phyloP scores from a whole-genome alignment of 2,888 invertebrate genomes.

The Torymus tubicola region DNA sequence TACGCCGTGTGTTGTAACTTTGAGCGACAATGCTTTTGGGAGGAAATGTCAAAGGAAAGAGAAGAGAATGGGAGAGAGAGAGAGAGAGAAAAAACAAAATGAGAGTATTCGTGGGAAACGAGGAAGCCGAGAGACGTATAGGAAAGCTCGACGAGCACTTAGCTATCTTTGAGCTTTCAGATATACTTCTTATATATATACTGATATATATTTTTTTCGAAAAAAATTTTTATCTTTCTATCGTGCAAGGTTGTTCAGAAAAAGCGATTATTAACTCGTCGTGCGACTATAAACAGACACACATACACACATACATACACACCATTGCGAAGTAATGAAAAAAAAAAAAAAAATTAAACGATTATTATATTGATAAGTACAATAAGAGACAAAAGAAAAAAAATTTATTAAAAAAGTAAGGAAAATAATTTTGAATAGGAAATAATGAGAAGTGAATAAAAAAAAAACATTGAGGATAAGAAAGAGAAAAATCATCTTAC shows the following conservation, averaged over 20 bases:
- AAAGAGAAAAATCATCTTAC: constrained; percentile 27
- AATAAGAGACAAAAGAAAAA: constrained; percentile 51
- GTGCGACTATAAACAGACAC: neutral
- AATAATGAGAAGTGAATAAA: constrained; percentile 25
- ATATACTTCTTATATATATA: constrained; percentile 51
- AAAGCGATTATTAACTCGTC: constrained; percentile 35
- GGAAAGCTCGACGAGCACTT: constrained; percentile 53
- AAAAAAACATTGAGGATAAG: constrained; percentile 34
- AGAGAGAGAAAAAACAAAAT: no score
- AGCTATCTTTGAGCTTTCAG: constrained; percentile 52
- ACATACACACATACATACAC: neutral
- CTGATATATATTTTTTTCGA: constrained; percentile 43
- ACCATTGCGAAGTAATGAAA: constrained; percentile 32
- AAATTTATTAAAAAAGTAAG: constrained; percentile 17
- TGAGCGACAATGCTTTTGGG: constrained; percentile 40
- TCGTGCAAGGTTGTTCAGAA: constrained; percentile 53
- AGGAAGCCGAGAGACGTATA: constrained; percentile 39
- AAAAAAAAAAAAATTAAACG: constrained; percentile 29
- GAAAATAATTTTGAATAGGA: constrained; percentile 44
- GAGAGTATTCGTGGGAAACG: constrained; percentile 31
- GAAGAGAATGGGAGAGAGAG: neutral
- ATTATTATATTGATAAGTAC: constrained; percentile 49
- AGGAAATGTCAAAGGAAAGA: constrained; percentile 25
- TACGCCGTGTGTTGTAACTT: constrained; percentile 39
- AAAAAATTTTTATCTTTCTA: constrained; percentile 57